Evolutionary conservation across 2,888 invertebrate genomes (phyloP), one percentile per base, ranked within the genome.

Genomic region (Coleophora deauratella): DNA sequence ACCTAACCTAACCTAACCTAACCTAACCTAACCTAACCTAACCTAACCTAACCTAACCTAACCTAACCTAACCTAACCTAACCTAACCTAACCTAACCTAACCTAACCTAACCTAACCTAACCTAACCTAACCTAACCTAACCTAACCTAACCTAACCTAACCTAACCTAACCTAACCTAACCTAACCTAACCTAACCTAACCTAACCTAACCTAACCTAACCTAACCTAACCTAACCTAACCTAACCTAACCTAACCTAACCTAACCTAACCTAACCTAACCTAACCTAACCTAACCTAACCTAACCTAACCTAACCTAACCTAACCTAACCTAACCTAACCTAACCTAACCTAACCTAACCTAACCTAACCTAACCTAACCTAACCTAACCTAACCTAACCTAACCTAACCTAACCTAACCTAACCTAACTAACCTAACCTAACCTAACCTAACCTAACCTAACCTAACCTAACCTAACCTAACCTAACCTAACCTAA

Each of bases 221-320:
- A 40, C 40, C 40, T 40, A 35, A 40, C 40, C 40, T 40, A 35
- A 40, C 40, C 40, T 40, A 35, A 40, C 40, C 40, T 40, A 35
- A 40, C 40, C 40, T 40, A 35, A 40, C 40, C 40, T 40, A 35
- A 40, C 40, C 40, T 40, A 35, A 40, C 40, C 40, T 40, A 35
- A 40, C 40, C 40, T 40, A 35, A 40, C 40, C 40, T 42, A 28
- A 41, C 36, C 37, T 41, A 15, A 42, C 40, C 44, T 44, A 44
- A 46, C 46, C 46, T 42, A 44, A 47, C 47, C 47, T 41, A 44
- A 46, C 46, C 47, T 47, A 44, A 47, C 47, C 47, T 44, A 44
- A 47, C 47, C 47, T 44, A 44, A 47, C 47, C 47, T 42, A 42
- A 47, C 47, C 46, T 47, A 44, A 47, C 47, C 47, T 43, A 44